Evolutionary conservation across 2,797 vertebrate genomes (phyloP).

Genomic region (Uromys caudimaculatus): DNA sequence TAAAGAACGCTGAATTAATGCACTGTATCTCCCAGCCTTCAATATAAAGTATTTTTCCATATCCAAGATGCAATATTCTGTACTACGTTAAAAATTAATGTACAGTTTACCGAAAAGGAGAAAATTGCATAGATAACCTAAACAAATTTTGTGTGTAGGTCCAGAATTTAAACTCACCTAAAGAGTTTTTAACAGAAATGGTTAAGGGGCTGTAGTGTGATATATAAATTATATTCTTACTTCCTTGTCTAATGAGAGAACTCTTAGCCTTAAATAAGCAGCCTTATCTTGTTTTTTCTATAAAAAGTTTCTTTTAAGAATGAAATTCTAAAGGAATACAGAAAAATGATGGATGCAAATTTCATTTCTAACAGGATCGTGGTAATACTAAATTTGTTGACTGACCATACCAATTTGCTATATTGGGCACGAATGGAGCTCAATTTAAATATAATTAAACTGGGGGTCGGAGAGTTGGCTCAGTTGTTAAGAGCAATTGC

Average conservation of each 20-base stretch:
- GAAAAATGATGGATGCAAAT: slow-evolving; percentile 72
- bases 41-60: slow-evolving; percentile 87
- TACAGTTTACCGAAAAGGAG: slow-evolving; percentile 84
- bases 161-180: slow-evolving; percentile 73
- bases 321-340: slow-evolving; percentile 50
- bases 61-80: slow-evolving; percentile 86
- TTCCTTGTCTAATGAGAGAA: slow-evolving; percentile 80
- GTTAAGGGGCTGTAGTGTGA: slow-evolving; percentile 82
- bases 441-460: slow-evolving; percentile 83
- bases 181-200: slow-evolving; percentile 69
- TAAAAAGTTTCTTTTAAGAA: slow-evolving; percentile 48
- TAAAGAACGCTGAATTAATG: slow-evolving; percentile 92
- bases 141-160: slow-evolving; percentile 81
- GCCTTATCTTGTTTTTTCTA: slow-evolving; percentile 64
- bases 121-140: slow-evolving; percentile 83
- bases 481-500: neutral
- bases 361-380: slow-evolving; percentile 72
- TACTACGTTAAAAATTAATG: slow-evolving; percentile 91
- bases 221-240: slow-evolving; percentile 79
- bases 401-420: slow-evolving; percentile 74
- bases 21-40: slow-evolving; percentile 88
- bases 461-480: neutral
- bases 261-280: slow-evolving; percentile 74
- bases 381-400: slow-evolving; percentile 81
- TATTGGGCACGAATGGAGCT: slow-evolving; percentile 77